Percentiles rank a stretch among this genome's conserved stretches.
phyloP scores from a whole-genome alignment of 2,888 invertebrate species.

The Epistrophe eligans region DNA sequence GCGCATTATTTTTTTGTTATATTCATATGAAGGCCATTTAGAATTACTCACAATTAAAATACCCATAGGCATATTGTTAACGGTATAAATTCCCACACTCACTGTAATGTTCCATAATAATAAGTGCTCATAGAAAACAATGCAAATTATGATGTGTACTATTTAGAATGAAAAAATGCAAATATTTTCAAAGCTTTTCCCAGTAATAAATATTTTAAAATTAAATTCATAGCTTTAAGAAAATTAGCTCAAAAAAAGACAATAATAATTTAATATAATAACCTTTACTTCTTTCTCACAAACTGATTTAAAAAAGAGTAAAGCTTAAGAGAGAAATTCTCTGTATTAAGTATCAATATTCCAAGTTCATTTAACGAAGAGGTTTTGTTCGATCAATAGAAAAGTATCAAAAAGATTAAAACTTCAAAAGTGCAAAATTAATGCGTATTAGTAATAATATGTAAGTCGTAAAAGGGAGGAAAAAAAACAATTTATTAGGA shows the following conservation, averaged over 20 bases:
- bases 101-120: slow-evolving; percentile 13
- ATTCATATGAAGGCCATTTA: slow-evolving; percentile 29
- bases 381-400: too few species aligned
- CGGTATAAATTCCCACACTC: slow-evolving; percentile 25
- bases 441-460: too few species aligned
- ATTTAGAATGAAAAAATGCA: neutral
- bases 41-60: slow-evolving; percentile 33
- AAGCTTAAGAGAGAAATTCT: too few species aligned
- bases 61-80: slow-evolving; percentile 24
- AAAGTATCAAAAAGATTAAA: too few species aligned
- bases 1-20: neutral
- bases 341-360: too few species aligned
- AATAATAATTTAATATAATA: too few species aligned
- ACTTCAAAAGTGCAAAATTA: too few species aligned
- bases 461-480: too few species aligned
- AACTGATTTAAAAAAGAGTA: too few species aligned
- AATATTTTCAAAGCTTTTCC: neutral
- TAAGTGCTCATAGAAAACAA: slow-evolving; percentile 12
- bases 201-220: neutral
- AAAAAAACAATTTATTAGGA: too few species aligned
- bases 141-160: neutral
- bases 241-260: neutral
- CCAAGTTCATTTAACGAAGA: too few species aligned
- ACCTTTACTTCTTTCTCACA: too few species aligned
- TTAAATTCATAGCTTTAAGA: neutral